A percentile compares a stretch with the other conserved stretches of the same genome.
These are phyloP conservation scores for Eremophila alpestris DNA, from an alignment of 2,797 vertebrate genomes.

Conservation along the genomic window DNA sequence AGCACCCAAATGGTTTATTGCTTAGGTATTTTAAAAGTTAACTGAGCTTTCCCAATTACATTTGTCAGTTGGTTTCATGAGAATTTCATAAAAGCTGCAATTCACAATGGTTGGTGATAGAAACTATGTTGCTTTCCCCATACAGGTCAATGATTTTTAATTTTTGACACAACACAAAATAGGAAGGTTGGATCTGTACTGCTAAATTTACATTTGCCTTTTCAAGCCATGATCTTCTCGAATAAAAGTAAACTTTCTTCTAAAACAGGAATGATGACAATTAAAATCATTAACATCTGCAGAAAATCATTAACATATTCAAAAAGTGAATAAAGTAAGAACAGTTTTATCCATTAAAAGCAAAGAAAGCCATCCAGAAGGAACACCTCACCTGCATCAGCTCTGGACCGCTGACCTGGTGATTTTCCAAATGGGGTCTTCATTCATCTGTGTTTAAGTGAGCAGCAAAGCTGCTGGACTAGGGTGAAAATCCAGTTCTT, in stretches of 20 bases:
- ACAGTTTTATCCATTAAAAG: background rate
- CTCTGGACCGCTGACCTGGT: slow-evolving; percentile 86
- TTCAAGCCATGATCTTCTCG: background rate
- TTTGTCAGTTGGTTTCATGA: background rate
- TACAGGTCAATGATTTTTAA: background rate
- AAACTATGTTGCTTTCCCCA: background rate
- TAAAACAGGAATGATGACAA: background rate
- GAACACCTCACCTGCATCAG: slow-evolving; percentile 85
- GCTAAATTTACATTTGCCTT: background rate
- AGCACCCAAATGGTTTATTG: background rate
- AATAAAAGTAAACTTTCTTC: background rate
- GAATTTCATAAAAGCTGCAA: background rate
- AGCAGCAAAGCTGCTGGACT: slow-evolving; percentile 89
- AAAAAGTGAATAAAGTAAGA: background rate
- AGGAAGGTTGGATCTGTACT: background rate
- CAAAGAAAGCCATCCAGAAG: background rate
- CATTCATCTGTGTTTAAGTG: slow-evolving; percentile 95
- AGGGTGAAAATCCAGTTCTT: slow-evolving; percentile 82
- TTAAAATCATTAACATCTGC: background rate
- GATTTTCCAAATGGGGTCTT: slow-evolving; percentile 96
- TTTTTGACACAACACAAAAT: background rate
- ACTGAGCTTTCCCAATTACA: background rate
- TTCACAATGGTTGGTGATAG: background rate
- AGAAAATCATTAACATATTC: background rate
- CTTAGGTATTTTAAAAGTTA: background rate